Evolutionary conservation across 1,140 invertebrate species (phyloP).

Genomic region (Himalopsyche phryganea): DNA sequence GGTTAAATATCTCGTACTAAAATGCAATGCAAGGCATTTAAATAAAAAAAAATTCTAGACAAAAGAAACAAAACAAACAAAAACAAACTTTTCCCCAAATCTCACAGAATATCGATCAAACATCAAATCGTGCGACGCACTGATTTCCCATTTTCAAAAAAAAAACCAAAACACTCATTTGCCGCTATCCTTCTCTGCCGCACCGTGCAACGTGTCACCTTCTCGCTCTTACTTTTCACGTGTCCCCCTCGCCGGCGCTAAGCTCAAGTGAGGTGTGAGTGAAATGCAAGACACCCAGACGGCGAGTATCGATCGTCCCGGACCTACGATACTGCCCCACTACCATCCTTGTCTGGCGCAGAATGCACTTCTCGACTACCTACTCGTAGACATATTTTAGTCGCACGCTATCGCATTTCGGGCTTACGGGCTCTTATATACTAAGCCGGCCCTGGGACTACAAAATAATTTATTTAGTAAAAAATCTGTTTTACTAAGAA

Average conservation of each 20-base stretch:
- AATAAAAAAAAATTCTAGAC: too few relatives aligned
- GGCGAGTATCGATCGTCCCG: conserved; percentile 33
- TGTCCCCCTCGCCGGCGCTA: conserved; percentile 6
- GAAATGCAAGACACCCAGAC: conserved; percentile 15
- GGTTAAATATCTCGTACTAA: too few relatives aligned
- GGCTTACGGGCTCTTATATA: conserved; percentile 11
- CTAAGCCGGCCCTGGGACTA: too few relatives aligned
- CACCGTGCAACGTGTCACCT: neutral
- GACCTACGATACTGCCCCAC: conserved; percentile 29
- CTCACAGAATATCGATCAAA: too few relatives aligned
- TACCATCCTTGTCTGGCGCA: conserved; percentile 13
- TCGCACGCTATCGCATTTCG: conserved; percentile 35
- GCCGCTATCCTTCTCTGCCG: neutral
- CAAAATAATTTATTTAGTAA: neutral
- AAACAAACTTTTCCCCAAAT: too few relatives aligned
- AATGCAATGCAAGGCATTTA: too few relatives aligned
- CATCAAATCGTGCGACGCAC: too few relatives aligned
- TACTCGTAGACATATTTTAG: conserved; percentile 35
- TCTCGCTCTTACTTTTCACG: conserved; percentile 10
- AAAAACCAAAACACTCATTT: neutral
- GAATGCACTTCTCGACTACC: conserved; percentile 32
- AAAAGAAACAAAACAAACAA: too few relatives aligned
- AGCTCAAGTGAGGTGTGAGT: neutral
- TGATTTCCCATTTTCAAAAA: too few relatives aligned
- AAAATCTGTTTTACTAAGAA: too few relatives aligned